Base-by-base conservation (phyloP, 2,113 vertebrate genomes). In the Columbina picui region DNA sequence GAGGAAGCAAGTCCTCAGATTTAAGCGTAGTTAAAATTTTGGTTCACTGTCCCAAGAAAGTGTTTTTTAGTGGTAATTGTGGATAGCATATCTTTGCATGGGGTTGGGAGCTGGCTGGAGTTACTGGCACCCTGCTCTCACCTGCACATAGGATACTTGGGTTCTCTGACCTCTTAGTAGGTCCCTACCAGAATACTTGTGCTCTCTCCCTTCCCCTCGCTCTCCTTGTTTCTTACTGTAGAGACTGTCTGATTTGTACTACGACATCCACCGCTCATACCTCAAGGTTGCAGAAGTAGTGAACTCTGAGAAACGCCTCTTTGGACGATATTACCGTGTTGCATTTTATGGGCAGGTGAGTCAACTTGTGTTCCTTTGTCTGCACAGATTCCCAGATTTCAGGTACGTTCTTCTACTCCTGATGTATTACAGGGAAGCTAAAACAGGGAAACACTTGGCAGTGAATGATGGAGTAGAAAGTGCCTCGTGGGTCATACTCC, bases 311-410 rank as follows among this genome's bases (percentile, higher is more conserved):
- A 99, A 99, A 43, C 98, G 99, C 0, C 98, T 99, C 38, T 99
- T 99, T 9, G 99, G 99, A 8, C 98, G 99, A 23, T 99, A 99
- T 55, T 99, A 99, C 83, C 98, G 99, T 0, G 99, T 99, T 57
- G 99, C 99, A 0, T 99, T 99, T 96, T 99, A 99, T 9, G 99
- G 99, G 80, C 99, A 99, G 99, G 99, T 99, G 84, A 98, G 98
- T 69, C 32, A n/a, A 1, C 26, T 2, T 8, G 30, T 20, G 5
- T 8, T 32, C 64, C 49, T 25, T 6, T n/a, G 27, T 52, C 45
- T 49, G 25, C 18, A 6, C 63, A 45, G 38, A 36, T 26, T 19
- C 65, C 26, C 7, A 18, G 26, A 10, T 70, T 60, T 76, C 78
- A 69, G 26, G 27, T 10, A 8, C 4, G 1, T 41, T 55, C 41